These are phyloP conservation scores for Eclectus roratus DNA, from an alignment of 2,113 vertebrate genomes.

Conservation along the genomic window DNA sequence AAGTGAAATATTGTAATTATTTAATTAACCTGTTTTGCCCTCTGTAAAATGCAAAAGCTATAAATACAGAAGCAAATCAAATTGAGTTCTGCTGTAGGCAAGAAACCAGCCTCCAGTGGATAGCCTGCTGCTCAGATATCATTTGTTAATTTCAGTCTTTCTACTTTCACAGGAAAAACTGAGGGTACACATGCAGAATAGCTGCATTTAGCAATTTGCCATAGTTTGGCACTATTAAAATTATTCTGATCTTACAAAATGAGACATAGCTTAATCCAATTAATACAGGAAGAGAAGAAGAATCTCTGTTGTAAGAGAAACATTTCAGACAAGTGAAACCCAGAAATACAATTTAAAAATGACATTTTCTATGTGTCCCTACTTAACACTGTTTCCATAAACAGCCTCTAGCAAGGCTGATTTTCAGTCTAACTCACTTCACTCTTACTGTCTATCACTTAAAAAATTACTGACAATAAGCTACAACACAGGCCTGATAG, in stretches of 20 bases:
- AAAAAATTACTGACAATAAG: not conserved
- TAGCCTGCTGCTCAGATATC: not conserved
- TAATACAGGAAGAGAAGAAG: not conserved
- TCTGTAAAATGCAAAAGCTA: constrained; percentile 41
- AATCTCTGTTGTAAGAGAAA: not conserved
- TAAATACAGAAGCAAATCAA: constrained; percentile 44
- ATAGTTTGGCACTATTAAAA: not conserved
- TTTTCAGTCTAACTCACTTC: not conserved
- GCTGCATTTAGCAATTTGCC: not conserved
- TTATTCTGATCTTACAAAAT: not conserved
- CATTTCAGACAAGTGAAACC: not conserved
- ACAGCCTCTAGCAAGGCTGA: not conserved
- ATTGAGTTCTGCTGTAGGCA: constrained; percentile 36
- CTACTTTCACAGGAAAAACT: not conserved
- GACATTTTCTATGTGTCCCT: not conserved
- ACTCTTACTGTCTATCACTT: not conserved
- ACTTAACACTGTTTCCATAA: not conserved
- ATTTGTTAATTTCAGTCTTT: constrained; percentile 28
- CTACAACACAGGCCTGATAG: not conserved
- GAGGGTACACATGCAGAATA: accelerated
- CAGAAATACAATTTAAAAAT: not conserved
- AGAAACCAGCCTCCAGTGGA: constrained; percentile 29
- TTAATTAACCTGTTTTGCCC: constrained; percentile 55
- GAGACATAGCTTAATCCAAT: not conserved
- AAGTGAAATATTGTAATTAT: constrained; percentile 53